phyloP scores from a whole-genome alignment of 2,113 vertebrate species.

The Heterotilapia buettikoferi region DNA sequence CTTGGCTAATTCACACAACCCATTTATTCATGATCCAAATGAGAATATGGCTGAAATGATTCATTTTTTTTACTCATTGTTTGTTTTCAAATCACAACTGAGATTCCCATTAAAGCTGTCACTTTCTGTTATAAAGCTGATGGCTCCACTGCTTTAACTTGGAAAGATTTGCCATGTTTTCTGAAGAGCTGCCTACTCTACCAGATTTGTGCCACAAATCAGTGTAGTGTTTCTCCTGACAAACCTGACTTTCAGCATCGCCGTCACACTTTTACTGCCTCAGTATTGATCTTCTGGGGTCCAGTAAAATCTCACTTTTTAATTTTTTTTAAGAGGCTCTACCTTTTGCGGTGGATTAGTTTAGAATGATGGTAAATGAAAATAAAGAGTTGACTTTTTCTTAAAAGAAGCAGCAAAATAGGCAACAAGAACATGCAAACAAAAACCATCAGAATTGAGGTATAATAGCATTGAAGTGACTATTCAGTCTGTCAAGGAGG shows the following conservation, averaged over 20 bases:
- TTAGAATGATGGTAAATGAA: not conserved
- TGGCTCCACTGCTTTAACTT: not conserved
- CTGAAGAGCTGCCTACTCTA: not conserved
- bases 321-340: not conserved
- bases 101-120: not conserved
- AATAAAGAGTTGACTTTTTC: not conserved
- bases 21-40: not conserved
- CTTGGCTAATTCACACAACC: not conserved
- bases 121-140: not conserved
- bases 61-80: not conserved
- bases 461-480: not conserved
- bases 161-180: not conserved
- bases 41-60: not conserved
- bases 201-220: not conserved
- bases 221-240: not conserved
- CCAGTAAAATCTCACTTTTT: not conserved
- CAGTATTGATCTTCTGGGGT: not conserved
- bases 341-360: rapidly evolving
- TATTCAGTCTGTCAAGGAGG: not conserved
- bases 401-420: not conserved
- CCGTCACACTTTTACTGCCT: not conserved
- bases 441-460: not conserved
- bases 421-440: not conserved
- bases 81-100: not conserved
- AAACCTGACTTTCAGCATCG: not conserved